Conservation (phyloP, 2,113 vertebrate species). For the Cebus imitator region DNA sequence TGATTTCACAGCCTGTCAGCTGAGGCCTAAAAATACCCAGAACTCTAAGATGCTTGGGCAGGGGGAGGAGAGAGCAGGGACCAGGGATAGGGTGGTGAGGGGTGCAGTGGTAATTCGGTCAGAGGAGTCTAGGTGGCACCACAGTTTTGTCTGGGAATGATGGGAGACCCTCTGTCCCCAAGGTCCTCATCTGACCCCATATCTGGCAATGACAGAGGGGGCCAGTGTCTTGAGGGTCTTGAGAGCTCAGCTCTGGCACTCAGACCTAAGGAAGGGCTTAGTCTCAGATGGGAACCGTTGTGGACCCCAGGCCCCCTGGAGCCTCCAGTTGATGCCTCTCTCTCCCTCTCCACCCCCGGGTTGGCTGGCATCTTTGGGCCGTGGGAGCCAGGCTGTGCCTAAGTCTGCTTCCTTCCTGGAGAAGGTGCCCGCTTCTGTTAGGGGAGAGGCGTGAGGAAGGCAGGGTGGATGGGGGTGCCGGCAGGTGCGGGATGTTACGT, state of each 20-base stretch:
- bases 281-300: neutral
- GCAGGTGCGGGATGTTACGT: slow-evolving; percentile 45
- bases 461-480: neutral
- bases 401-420: slow-evolving; percentile 65
- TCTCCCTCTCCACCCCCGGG: slow-evolving; percentile 20
- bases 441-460: slow-evolving; percentile 57
- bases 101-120: neutral
- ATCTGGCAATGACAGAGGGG: neutral
- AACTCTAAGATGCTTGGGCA: slow-evolving; percentile 75
- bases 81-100: slow-evolving; percentile 41
- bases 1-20: slow-evolving; percentile 82
- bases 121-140: neutral
- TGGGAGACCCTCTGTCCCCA: neutral
- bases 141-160: neutral
- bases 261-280: neutral
- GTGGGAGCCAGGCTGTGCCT: slow-evolving; percentile 54
- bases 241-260: neutral
- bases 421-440: slow-evolving; percentile 43
- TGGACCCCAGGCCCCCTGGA: neutral
- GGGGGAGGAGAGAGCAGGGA: slow-evolving; percentile 75
- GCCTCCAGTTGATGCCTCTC: neutral
- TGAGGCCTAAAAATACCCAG: slow-evolving; percentile 81
- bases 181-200: neutral
- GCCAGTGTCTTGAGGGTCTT: neutral
- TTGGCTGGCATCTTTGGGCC: slow-evolving; percentile 55